Evolutionary conservation across 2,797 vertebrate genomes (phyloP).

Genomic region (Rhinella marina): DNA sequence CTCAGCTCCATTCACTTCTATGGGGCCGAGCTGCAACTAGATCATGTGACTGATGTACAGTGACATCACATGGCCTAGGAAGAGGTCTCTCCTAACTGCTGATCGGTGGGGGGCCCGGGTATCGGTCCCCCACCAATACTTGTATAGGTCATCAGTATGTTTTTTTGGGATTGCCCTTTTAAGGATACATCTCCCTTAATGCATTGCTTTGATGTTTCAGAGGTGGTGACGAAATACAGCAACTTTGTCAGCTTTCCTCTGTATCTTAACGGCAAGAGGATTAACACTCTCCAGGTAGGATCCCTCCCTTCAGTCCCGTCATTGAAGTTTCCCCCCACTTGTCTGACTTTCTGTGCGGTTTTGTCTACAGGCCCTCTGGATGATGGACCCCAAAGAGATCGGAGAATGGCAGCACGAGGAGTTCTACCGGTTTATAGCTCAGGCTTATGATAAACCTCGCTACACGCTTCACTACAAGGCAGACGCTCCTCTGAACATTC

Average conservation of each 20-base stretch:
- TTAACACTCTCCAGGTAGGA: slow-evolving; percentile 92
- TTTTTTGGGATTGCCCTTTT: no score
- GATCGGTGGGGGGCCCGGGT: no score
- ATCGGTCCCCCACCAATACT: neutral
- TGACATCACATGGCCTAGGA: no score
- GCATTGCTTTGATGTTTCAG: slow-evolving; percentile 70
- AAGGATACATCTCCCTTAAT: neutral
- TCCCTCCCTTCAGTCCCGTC: neutral
- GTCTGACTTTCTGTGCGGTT: neutral
- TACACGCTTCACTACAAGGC: slow-evolving; percentile 91
- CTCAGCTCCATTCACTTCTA: no score
- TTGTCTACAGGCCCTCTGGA: slow-evolving; percentile 87
- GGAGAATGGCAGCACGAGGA: slow-evolving; percentile 91
- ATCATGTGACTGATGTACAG: no score
- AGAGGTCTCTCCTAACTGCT: no score
- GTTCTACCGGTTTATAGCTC: slow-evolving; percentile 90
- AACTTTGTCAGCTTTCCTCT: slow-evolving; percentile 96
- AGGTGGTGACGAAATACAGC: slow-evolving; percentile 95
- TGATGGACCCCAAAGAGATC: slow-evolving; percentile 92
- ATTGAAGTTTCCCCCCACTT: neutral
- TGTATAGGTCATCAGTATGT: no score
- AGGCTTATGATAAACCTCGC: slow-evolving; percentile 89
- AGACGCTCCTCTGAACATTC: slow-evolving; percentile 93
- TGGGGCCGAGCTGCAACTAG: no score
- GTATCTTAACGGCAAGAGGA: slow-evolving; percentile 88